A percentile compares a stretch with the other conserved stretches of the same genome.
These are phyloP conservation scores for Cheiracanthium punctorium DNA, from an alignment of 2,888 invertebrate genomes.

Conservation along the genomic window DNA sequence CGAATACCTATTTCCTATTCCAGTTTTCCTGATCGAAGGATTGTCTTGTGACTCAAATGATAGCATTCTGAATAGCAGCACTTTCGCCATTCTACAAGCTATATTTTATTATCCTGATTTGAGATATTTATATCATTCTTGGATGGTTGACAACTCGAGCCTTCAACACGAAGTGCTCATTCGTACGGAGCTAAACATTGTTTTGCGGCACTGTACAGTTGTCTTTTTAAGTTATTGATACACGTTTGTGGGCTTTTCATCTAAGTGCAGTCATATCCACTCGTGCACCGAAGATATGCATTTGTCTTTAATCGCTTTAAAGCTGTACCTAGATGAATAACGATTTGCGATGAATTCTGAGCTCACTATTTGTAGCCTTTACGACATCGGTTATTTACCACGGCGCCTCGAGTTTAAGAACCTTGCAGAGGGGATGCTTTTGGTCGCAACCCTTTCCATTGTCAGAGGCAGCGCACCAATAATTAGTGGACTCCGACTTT, in stretches of 20 bases:
- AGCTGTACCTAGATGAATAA: no score
- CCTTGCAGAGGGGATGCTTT: constrained; percentile 15
- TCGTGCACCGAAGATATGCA: no score
- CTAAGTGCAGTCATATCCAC: not conserved
- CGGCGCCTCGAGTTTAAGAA: constrained; percentile 12
- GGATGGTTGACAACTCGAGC: constrained; percentile 59
- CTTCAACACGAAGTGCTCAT: constrained; percentile 36
- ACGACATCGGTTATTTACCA: not conserved
- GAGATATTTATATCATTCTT: constrained; percentile 63
- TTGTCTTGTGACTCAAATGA: not conserved
- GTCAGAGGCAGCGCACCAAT: constrained; percentile 57
- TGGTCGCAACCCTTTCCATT: constrained; percentile 49
- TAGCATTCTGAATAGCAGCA: not conserved
- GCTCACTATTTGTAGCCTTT: not conserved
- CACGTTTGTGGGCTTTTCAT: no score
- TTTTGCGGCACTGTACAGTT: constrained; percentile 1
- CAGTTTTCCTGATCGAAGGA: not conserved
- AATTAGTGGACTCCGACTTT: constrained; percentile 70
- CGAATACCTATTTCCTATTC: not conserved
- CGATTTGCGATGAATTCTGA: not conserved
- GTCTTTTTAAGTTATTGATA: constrained; percentile 11
- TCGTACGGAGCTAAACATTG: constrained; percentile 53
- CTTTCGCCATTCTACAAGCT: constrained; percentile 33
- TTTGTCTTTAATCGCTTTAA: no score
- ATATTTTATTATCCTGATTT: constrained; percentile 19